Evolutionary conservation across 1,140 invertebrate genomes (phyloP), one percentile per base, ranked within the genome.

Genomic region (Drosophila nasuta): DNA sequence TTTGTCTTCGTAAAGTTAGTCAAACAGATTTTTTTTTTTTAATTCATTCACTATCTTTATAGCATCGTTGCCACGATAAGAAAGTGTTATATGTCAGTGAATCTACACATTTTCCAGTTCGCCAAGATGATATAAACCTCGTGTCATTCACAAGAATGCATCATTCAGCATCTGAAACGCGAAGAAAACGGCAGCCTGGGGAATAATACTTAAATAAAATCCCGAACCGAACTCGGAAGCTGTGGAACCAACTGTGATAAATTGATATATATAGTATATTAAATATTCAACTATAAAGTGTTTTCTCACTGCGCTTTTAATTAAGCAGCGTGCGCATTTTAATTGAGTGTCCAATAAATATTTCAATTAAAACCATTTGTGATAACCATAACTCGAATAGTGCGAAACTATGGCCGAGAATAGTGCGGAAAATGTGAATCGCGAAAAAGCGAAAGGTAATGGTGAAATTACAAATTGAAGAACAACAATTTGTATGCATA

Each of bases 391-490:
- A 17, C 54, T 56, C 6, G 52, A 71, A 72, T 56, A 70, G 60
- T 66, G 60, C 15, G 33, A 28, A 38, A 17, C 48, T 17, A 86
- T 86, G 82, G 58, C 76, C 20, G 65, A 71, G 13, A 62, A 74
- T 1, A 76, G 58, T 25, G 41, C 49, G 15, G 60, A 76, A 56
- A 73, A 20, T 65, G 28, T 64, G 5, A 54, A 73, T 67, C 10
- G 69, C 15, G 62, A 65, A 7, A 82, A 88, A 46, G 35, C 11
- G 10, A 79, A 79, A 79, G 82, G 82, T 86, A 82, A 52, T 13
- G 7, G 5, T 25, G 11, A 13, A 4, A 1, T 8, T 15, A 15
- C 0, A 2, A 13, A 28, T 11, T 41, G 10, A 8, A 5, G 1
- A 33, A 43, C 6, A 17, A 56, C 56, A 28, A 35, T 3, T 46